Conservation (phyloP, 2,113 vertebrate genomes). For the Eupsittula cactorum region DNA sequence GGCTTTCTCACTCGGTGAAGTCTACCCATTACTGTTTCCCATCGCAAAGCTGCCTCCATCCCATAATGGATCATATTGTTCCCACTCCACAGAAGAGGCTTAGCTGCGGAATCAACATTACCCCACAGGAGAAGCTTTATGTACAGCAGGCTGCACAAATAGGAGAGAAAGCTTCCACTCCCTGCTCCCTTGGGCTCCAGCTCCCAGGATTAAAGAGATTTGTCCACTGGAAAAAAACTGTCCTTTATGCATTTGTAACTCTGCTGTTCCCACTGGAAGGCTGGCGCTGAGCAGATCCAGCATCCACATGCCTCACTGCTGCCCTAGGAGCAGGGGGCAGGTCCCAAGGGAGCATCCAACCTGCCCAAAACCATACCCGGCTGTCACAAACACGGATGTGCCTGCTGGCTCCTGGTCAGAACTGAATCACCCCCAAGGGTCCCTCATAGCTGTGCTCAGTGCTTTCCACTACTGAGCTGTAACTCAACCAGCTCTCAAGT, state of each 20-base stretch:
- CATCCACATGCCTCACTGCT: neutral
- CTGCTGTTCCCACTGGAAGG: neutral
- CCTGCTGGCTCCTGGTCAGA: slow-evolving; percentile 31
- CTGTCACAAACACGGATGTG: neutral
- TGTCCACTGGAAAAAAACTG: neutral
- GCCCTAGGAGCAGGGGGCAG: neutral
- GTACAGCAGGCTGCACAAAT: neutral
- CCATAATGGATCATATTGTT: slow-evolving; percentile 23
- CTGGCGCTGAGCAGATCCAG: fast-evolving
- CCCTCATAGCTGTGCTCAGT: slow-evolving; percentile 25
- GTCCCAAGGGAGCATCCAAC: neutral
- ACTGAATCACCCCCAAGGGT: neutral
- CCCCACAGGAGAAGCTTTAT: slow-evolving; percentile 42
- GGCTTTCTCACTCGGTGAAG: neutral
- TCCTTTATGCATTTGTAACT: neutral
- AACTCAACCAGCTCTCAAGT: neutral
- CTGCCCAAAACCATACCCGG: neutral
- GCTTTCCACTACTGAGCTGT: neutral
- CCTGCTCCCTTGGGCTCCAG: slow-evolving; percentile 21
- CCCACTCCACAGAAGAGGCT: slow-evolving; percentile 3
- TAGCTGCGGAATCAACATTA: neutral
- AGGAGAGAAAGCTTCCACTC: neutral
- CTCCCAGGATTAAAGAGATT: slow-evolving; percentile 45
- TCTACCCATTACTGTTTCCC: neutral
- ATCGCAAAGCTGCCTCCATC: neutral